These are phyloP conservation scores for Matsumurasca onukii DNA, from an alignment of 1,140 invertebrate genomes.

Conservation along the genomic window DNA sequence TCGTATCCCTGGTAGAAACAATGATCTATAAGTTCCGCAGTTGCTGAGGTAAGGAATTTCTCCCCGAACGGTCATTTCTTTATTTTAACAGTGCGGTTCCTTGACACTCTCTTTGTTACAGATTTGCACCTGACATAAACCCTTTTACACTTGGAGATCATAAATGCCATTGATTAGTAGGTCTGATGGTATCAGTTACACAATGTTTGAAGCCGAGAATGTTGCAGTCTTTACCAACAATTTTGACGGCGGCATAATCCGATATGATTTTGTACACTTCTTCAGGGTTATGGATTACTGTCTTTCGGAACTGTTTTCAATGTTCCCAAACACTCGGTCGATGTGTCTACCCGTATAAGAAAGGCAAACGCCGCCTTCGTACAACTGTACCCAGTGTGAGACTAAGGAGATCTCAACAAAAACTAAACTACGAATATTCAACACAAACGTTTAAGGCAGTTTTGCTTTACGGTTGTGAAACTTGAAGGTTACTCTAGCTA, in stretches of 20 bases:
- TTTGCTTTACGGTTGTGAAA: too few species aligned
- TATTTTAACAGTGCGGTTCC: background rate
- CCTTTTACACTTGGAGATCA: background rate
- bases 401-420: too few species aligned
- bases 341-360: too few species aligned
- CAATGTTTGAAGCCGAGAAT: background rate
- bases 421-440: too few species aligned
- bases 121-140: background rate
- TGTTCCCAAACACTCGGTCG: too few species aligned
- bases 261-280: background rate
- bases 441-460: too few species aligned
- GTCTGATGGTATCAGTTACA: background rate
- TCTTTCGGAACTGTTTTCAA: slow-evolving; percentile 35
- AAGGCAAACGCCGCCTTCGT: too few species aligned
- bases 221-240: background rate
- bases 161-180: slow-evolving; percentile 18
- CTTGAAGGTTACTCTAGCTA: too few species aligned
- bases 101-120: background rate
- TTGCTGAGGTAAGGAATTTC: slow-evolving; percentile 12
- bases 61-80: background rate
- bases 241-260: background rate
- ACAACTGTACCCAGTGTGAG: too few species aligned
- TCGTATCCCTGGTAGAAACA: background rate
- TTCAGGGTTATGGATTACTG: slow-evolving; percentile 4
- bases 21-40: background rate